phyloP scores from a whole-genome alignment of 2,797 vertebrate genomes.

The Eptatretus atami region DNA sequence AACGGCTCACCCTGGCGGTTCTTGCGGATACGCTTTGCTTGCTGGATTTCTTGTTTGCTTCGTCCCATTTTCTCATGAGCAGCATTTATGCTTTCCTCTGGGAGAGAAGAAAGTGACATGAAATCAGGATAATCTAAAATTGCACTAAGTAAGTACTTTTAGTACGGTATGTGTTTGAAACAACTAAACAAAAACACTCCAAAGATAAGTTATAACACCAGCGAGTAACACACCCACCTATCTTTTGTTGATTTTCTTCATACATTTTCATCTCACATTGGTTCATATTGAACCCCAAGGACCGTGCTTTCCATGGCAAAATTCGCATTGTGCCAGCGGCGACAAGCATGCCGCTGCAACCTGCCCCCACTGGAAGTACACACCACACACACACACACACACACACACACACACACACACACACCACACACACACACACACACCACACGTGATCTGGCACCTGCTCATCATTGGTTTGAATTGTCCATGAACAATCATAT shows the following conservation, averaged over 20 bases:
- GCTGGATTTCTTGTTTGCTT: conserved; percentile 89
- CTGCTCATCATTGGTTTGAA: too few species aligned
- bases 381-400: neutral
- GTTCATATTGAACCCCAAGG: conserved; percentile 93
- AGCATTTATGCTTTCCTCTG: conserved; percentile 59
- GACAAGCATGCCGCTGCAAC: conserved; percentile 75
- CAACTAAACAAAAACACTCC: too few species aligned
- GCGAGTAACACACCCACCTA: conserved; percentile 25
- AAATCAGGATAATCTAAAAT: too few species aligned
- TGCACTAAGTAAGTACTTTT: too few species aligned
- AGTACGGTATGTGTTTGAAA: too few species aligned
- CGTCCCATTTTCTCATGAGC: conserved; percentile 88
- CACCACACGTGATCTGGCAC: too few species aligned
- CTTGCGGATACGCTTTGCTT: conserved; percentile 82
- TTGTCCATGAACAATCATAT: too few species aligned
- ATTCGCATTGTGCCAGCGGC: conserved; percentile 70
- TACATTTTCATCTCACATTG: conserved; percentile 96
- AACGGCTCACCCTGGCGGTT: conserved; percentile 54
- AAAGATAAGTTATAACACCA: neutral
- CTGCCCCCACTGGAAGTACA: conserved; percentile 30
- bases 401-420: too few species aligned
- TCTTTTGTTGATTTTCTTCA: conserved; percentile 64
- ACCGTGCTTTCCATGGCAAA: conserved; percentile 89
- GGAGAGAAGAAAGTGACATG: too few species aligned
- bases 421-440: too few species aligned